These are phyloP conservation scores for Eclectus roratus DNA, from an alignment of 2,113 vertebrate genomes.

Conservation along the genomic window DNA sequence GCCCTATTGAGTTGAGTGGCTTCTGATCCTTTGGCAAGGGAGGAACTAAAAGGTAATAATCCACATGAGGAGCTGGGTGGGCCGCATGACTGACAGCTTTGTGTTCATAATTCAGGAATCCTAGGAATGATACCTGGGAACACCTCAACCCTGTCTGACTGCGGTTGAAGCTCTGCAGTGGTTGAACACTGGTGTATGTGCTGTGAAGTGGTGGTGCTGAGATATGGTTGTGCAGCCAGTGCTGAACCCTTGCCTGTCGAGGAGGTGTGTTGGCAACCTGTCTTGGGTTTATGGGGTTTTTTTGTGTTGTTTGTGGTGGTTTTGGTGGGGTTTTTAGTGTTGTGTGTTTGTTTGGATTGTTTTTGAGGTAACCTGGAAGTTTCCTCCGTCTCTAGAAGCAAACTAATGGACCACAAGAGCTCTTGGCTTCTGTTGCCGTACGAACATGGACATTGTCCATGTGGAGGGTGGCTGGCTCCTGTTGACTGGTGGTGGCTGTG, in stretches of 20 bases:
- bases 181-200: fast-evolving
- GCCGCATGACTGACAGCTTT: fast-evolving
- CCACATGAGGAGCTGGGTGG: not conserved
- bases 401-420: not conserved
- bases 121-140: not conserved
- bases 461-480: not conserved
- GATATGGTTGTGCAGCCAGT: not conserved
- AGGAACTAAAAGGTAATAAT: not conserved
- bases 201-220: not conserved
- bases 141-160: fast-evolving
- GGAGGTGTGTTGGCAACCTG: not conserved
- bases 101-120: fast-evolving
- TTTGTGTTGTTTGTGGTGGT: not conserved
- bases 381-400: not conserved
- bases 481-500: not conserved
- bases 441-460: fast-evolving
- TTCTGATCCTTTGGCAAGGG: not conserved
- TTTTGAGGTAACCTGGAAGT: not conserved
- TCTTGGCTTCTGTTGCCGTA: fast-evolving
- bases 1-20: fast-evolving
- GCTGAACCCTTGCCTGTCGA: fast-evolving
- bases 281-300: not conserved
- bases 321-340: not conserved
- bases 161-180: not conserved
- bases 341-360: not conserved